phyloP scores from a whole-genome alignment of 2,888 invertebrate species.

The Leistus spinibarbis region DNA sequence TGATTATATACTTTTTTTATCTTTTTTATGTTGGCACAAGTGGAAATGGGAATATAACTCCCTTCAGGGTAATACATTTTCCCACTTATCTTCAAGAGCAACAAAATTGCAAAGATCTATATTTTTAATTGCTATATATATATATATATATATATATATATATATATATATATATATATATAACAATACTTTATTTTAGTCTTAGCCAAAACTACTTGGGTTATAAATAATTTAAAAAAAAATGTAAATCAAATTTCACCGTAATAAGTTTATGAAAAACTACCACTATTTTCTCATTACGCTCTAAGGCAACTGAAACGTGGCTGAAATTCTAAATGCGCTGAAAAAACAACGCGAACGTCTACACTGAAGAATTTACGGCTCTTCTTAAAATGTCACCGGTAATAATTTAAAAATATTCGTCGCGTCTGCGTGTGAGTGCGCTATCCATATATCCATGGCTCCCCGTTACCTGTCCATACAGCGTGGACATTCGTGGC shows the following conservation, averaged over 20 bases:
- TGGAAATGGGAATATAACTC: background rate
- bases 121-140: background rate
- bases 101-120: background rate
- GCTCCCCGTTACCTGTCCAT: background rate
- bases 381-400: slow-evolving; percentile 12
- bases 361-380: slow-evolving; percentile 26
- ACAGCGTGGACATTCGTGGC: too few species aligned
- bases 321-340: too few species aligned
- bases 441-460: too few species aligned
- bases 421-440: too few species aligned
- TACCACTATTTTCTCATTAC: slow-evolving; percentile 28
- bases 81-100: background rate
- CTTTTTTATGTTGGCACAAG: background rate
- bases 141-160: background rate
- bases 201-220: too few species aligned
- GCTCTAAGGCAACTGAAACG: too few species aligned
- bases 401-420: slow-evolving; percentile 34
- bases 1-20: background rate
- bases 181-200: too few species aligned
- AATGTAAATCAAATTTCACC: too few species aligned
- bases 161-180: background rate
- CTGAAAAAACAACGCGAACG: background rate
- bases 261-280: too few species aligned
- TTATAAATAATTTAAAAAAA: too few species aligned
- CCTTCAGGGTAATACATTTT: background rate